These are phyloP conservation scores for Aphelenchoides fujianensis DNA, from an alignment of 1,140 invertebrate genomes.

Conservation along the genomic window DNA sequence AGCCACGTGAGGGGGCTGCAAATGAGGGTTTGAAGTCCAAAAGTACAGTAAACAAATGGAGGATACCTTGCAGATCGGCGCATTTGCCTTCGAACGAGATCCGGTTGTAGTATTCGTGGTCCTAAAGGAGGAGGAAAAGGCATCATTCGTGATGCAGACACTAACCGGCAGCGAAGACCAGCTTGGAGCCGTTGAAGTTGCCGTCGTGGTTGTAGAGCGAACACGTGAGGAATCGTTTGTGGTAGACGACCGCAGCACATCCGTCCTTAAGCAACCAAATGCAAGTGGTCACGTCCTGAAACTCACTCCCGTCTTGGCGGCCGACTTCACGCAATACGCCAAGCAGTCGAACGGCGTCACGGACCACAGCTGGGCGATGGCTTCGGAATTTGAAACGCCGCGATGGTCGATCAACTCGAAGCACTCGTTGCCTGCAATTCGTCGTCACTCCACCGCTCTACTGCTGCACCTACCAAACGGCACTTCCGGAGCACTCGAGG, in stretches of 20 bases:
- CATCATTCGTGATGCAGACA: no score
- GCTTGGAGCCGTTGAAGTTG: conserved; percentile 23
- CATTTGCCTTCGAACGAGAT: conserved; percentile 35
- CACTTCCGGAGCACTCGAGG: not conserved
- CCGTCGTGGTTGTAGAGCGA: conserved; percentile 47
- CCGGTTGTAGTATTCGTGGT: conserved; percentile 47
- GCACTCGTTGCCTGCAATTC: conserved; percentile 25
- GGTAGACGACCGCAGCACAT: conserved; percentile 45
- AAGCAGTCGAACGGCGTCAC: conserved; percentile 40
- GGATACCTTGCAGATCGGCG: conserved; percentile 24
- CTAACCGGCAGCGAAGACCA: conserved; percentile 42
- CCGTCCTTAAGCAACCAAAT: conserved; percentile 32
- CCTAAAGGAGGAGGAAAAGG: no score
- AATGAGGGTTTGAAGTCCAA: conserved; percentile 19
- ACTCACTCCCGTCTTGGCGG: conserved; percentile 44
- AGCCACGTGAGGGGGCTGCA: conserved; percentile 25
- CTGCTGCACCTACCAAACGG: conserved; percentile 3
- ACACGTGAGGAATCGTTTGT: conserved; percentile 45
- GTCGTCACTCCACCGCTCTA: not conserved
- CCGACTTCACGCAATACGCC: conserved; percentile 32
- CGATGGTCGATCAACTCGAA: conserved; percentile 37
- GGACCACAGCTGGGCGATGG: conserved; percentile 42
- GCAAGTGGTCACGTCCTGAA: no score
- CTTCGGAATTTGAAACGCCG: conserved; percentile 32
- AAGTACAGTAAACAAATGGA: conserved; percentile 18